These are phyloP conservation scores for Condylostylus longicornis DNA, from an alignment of 1,140 invertebrate species.

Conservation along the genomic window DNA sequence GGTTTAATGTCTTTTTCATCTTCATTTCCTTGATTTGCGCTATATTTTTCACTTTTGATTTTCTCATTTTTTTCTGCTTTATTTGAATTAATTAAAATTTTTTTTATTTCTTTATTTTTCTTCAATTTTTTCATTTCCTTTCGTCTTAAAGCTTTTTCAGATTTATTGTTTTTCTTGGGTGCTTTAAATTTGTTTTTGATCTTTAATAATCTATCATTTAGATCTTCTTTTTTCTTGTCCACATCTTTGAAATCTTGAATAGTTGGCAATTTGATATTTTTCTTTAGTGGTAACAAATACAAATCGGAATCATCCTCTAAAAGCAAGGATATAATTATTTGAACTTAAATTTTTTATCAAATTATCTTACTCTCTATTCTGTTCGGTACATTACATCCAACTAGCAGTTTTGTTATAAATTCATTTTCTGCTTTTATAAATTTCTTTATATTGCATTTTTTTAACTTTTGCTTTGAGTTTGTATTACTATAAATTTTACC, in stretches of 20 bases:
- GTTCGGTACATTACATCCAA: slow-evolving; percentile 11
- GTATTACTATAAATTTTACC: too few species aligned
- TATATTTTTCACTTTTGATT: slow-evolving; percentile 17
- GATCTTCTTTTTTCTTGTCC: slow-evolving; percentile 17
- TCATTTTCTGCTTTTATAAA: slow-evolving; percentile 11
- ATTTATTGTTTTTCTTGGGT: slow-evolving; percentile 24
- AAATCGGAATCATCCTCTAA: background rate
- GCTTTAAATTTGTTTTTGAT: slow-evolving; percentile 29
- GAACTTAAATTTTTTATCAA: slow-evolving; percentile 3
- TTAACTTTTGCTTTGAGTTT: slow-evolving; percentile 6
- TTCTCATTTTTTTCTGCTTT: slow-evolving; percentile 28
- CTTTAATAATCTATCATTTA: slow-evolving; percentile 22
- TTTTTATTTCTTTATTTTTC: slow-evolving; percentile 28
- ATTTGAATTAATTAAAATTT: slow-evolving; percentile 19
- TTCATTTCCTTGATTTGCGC: slow-evolving; percentile 13
- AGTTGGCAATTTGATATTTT: slow-evolving; percentile 1
- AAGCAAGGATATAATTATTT: background rate
- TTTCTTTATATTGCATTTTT: slow-evolving; percentile 7
- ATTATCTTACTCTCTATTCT: slow-evolving; percentile 10
- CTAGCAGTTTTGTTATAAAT: slow-evolving; percentile 9
- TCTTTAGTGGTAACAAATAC: too few species aligned
- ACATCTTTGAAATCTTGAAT: slow-evolving; percentile 16
- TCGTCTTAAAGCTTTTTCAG: slow-evolving; percentile 19
- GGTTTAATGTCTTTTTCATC: slow-evolving; percentile 30
- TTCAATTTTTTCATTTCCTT: slow-evolving; percentile 25